These are phyloP conservation scores for Lypha dubia DNA, from an alignment of 2,888 invertebrate genomes.

Conservation along the genomic window DNA sequence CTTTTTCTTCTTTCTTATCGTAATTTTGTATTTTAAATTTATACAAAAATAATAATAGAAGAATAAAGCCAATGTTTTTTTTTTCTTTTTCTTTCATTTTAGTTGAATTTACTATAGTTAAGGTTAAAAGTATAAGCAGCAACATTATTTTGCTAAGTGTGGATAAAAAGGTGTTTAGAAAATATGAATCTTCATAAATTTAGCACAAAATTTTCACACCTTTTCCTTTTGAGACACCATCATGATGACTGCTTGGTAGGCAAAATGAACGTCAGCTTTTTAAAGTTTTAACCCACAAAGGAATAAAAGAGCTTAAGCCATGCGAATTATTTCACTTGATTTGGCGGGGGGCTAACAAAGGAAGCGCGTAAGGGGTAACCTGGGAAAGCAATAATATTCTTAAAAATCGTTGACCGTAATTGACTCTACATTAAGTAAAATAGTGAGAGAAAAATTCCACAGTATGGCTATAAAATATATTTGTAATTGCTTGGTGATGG, in stretches of 20 bases:
- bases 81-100: neutral
- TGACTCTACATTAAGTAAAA: too few relatives aligned
- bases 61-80: slow-evolving; percentile 8
- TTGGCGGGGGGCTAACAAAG: too few relatives aligned
- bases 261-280: slow-evolving; percentile 31
- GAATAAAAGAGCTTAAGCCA: neutral
- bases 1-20: slow-evolving; percentile 40
- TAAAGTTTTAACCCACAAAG: slow-evolving; percentile 23
- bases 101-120: slow-evolving; percentile 49
- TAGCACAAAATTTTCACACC: slow-evolving; percentile 68
- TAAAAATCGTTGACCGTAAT: too few relatives aligned
- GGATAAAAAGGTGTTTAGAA: slow-evolving; percentile 61
- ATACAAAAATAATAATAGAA: neutral
- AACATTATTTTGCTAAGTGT: slow-evolving; percentile 42
- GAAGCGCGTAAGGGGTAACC: too few relatives aligned
- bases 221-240: slow-evolving; percentile 44
- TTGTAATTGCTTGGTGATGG: too few relatives aligned
- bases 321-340: too few relatives aligned
- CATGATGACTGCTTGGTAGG: slow-evolving; percentile 22
- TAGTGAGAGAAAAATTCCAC: too few relatives aligned
- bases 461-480: too few relatives aligned
- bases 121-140: slow-evolving; percentile 56
- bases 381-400: too few relatives aligned
- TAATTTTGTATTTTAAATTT: slow-evolving; percentile 39
- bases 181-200: slow-evolving; percentile 72